phyloP scores from a whole-genome alignment of 2,797 vertebrate genomes.

The Rhynchotus rufescens region DNA sequence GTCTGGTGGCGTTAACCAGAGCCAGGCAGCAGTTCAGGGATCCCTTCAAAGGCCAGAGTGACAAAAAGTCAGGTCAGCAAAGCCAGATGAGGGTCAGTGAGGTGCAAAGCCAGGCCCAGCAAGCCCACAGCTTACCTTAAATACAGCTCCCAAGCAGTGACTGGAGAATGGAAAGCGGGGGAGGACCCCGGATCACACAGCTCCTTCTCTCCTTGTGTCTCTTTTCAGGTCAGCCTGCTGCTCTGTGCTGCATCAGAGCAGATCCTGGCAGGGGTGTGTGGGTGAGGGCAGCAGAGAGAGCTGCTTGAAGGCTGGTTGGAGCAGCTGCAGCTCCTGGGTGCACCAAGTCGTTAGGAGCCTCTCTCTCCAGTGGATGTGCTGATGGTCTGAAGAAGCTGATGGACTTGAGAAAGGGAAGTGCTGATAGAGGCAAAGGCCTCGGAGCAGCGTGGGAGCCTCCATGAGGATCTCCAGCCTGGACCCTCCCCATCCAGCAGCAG shows the following conservation, averaged over 20 bases:
- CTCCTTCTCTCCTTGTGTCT: background rate
- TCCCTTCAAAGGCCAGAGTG: background rate
- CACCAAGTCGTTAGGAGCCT: background rate
- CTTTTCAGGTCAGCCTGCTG: background rate
- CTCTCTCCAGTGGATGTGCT: background rate
- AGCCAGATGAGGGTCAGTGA: fast-evolving
- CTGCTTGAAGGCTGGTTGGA: background rate
- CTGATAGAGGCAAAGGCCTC: background rate
- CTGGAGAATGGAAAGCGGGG: fast-evolving
- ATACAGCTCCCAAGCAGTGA: fast-evolving
- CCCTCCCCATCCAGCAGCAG: background rate
- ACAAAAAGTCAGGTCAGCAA: background rate
- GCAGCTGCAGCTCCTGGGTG: background rate
- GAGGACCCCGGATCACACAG: fast-evolving
- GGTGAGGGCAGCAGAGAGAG: background rate
- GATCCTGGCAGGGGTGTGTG: background rate
- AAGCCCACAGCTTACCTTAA: background rate
- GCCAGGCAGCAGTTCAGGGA: background rate
- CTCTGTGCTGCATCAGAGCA: background rate
- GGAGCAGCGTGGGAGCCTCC: background rate
- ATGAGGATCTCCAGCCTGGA: background rate
- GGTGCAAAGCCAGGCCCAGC: background rate
- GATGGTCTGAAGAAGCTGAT: background rate
- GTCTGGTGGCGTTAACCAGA: background rate
- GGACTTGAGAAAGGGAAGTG: background rate